These are phyloP conservation scores for Zaprionus ghesquierei DNA, from an alignment of 1,140 invertebrate species.

Conservation along the genomic window DNA sequence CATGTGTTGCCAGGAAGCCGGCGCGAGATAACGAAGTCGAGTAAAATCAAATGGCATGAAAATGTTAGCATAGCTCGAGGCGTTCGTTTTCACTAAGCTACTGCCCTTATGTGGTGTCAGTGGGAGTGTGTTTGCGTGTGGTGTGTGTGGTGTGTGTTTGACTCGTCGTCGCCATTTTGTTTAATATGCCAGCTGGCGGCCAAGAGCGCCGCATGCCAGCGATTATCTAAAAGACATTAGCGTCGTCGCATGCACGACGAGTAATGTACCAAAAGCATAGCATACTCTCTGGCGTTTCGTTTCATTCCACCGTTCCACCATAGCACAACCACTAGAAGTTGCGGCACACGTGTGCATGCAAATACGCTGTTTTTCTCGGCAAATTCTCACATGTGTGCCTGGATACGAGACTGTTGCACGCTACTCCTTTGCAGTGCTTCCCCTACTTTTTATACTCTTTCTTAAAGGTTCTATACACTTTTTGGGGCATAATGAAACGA, in stretches of 20 bases:
- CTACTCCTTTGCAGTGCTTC: no score
- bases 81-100: slow-evolving; percentile 36
- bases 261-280: slow-evolving; percentile 31
- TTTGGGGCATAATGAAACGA: neutral
- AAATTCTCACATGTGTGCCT: slow-evolving; percentile 34
- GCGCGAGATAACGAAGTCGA: slow-evolving; percentile 43
- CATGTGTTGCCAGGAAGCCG: slow-evolving; percentile 48
- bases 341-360: slow-evolving; percentile 8
- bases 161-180: slow-evolving; percentile 42
- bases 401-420: neutral
- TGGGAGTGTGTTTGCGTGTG: neutral
- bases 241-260: slow-evolving; percentile 21
- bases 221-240: slow-evolving; percentile 66
- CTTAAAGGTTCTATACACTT: neutral
- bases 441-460: neutral
- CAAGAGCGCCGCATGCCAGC: slow-evolving; percentile 37
- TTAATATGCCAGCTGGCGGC: slow-evolving; percentile 53
- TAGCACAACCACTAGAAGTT: neutral
- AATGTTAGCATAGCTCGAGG: slow-evolving; percentile 54
- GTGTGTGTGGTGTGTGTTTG: slow-evolving; percentile 8
- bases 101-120: slow-evolving; percentile 1
- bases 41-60: slow-evolving; percentile 63
- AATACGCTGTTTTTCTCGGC: slow-evolving; percentile 34
- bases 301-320: neutral
- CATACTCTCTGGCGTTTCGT: neutral